Evolutionary conservation across 2,888 invertebrate genomes (phyloP).

Genomic region (Drosophila flavopinicola): DNA sequence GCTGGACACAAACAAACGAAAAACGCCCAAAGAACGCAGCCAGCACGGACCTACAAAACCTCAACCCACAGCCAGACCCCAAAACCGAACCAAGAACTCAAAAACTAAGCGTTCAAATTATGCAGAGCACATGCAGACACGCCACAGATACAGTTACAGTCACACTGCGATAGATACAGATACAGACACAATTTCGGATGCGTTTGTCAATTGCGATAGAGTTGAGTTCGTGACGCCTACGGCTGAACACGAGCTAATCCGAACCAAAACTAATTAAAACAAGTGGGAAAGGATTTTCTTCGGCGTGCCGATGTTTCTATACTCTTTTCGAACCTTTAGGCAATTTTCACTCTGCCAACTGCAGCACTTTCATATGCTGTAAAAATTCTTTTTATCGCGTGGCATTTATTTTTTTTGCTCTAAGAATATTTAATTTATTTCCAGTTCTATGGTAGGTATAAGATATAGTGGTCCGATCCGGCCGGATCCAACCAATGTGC

Average conservation of each 20-base stretch:
- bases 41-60: slow-evolving; percentile 9
- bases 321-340: too few species aligned
- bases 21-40: slow-evolving; percentile 41
- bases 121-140: slow-evolving; percentile 52
- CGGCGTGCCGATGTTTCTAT: too few species aligned
- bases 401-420: too few species aligned
- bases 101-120: slow-evolving; percentile 67
- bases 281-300: too few species aligned
- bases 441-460: too few species aligned
- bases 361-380: too few species aligned
- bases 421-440: too few species aligned
- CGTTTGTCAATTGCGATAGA: neutral
- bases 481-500: too few species aligned
- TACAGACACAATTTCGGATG: slow-evolving; percentile 2
- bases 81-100: slow-evolving; percentile 20
- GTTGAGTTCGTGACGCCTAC: neutral
- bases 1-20: slow-evolving; percentile 49
- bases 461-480: too few species aligned
- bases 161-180: slow-evolving; percentile 5
- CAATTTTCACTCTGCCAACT: too few species aligned
- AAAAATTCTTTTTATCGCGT: too few species aligned
- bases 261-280: neutral
- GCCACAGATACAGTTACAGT: slow-evolving; percentile 14
- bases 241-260: neutral
- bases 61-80: slow-evolving; percentile 7